Percentiles rank a stretch among this genome's conserved stretches.
These are phyloP conservation scores for Pampusana beccarii DNA, from an alignment of 2,113 vertebrate genomes.

Conservation along the genomic window DNA sequence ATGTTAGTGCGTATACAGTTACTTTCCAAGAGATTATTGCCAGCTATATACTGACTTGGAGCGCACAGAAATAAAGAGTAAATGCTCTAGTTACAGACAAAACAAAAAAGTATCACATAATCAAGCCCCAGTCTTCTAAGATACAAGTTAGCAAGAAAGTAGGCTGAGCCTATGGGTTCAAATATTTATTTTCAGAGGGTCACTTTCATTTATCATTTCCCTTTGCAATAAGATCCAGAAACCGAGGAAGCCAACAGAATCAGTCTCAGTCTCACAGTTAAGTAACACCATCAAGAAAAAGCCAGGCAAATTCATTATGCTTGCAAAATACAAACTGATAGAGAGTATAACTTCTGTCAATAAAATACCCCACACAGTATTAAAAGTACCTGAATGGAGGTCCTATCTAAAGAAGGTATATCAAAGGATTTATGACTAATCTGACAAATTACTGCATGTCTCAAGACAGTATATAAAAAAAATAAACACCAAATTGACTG, in stretches of 20 bases:
- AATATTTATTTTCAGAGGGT: neutral
- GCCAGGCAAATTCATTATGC: neutral
- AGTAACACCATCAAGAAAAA: neutral
- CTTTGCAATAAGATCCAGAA: neutral
- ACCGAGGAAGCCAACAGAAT: neutral
- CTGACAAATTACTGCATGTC: neutral
- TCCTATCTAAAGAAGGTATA: neutral
- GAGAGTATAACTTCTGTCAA: neutral
- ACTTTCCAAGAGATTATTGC: neutral
- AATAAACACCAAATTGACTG: neutral
- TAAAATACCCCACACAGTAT: neutral
- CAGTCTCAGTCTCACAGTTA: neutral
- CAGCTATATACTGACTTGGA: neutral
- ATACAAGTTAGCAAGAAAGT: neutral
- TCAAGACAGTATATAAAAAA: neutral
- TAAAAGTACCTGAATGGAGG: neutral
- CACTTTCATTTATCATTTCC: neutral
- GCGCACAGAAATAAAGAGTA: neutral
- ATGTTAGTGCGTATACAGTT: rapidly evolving
- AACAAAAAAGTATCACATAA: neutral
- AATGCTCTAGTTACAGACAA: neutral
- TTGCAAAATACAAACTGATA: neutral
- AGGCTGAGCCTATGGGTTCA: neutral
- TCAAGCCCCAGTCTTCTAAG: neutral
- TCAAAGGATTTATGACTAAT: neutral